Evolutionary conservation across 2,888 invertebrate species (phyloP).

Genomic region (Linyphia triangularis): DNA sequence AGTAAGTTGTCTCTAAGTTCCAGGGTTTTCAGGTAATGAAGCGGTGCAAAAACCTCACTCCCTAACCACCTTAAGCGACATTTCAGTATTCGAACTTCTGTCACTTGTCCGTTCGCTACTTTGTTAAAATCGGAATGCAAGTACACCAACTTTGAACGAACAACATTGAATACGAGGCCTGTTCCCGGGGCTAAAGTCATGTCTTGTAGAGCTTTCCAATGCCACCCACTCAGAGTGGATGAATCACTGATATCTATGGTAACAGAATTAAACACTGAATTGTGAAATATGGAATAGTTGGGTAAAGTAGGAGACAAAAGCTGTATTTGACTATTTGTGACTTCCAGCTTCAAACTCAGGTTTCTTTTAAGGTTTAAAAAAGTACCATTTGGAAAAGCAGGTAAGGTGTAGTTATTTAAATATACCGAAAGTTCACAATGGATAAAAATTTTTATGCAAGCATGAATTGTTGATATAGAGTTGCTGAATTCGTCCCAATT

Average conservation of each 20-base stretch:
- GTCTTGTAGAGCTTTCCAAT: constrained; percentile 18
- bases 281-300: constrained; percentile 18
- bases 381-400: constrained; percentile 38
- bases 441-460: neutral
- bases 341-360: constrained; percentile 14
- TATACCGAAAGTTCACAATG: neutral
- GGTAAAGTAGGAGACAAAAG: constrained; percentile 16
- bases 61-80: constrained; percentile 58
- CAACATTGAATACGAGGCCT: constrained; percentile 17
- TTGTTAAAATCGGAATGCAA: constrained; percentile 42
- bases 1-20: constrained; percentile 58
- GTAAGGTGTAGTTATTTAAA: constrained; percentile 31
- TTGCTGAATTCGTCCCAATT: neutral
- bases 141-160: constrained; percentile 38
- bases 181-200: neutral
- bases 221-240: constrained; percentile 42
- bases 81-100: constrained; percentile 46
- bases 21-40: constrained; percentile 11
- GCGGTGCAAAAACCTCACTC: constrained; percentile 27
- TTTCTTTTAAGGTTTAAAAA: constrained; percentile 21
- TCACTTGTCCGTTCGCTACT: constrained; percentile 28
- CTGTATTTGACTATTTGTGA: constrained; percentile 19
- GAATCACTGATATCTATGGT: constrained; percentile 8
- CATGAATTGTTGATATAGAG: neutral
- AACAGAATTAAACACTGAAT: constrained; percentile 22